Percentiles rank a stretch among this genome's conserved stretches.
Evolutionary conservation across 2,888 invertebrate species (phyloP).

Genomic region (Nephrotoma guestfalica): DNA sequence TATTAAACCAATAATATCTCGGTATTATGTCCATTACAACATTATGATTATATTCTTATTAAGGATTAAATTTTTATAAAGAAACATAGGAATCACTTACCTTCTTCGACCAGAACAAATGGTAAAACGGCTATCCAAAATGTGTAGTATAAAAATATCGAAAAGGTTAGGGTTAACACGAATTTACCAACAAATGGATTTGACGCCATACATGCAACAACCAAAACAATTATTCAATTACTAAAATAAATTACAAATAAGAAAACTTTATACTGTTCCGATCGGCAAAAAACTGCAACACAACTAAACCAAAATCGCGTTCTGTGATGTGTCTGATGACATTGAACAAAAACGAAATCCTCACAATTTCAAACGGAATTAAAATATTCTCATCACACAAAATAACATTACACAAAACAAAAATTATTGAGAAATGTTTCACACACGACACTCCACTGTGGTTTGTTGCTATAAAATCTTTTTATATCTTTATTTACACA

Average conservation of each 20-base stretch:
- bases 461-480: not conserved
- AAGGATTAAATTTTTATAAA: not conserved
- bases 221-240: not conserved
- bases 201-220: conserved; percentile 34
- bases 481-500: not conserved
- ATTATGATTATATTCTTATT: no score
- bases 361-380: not conserved
- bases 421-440: not conserved
- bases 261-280: not conserved
- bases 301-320: not conserved
- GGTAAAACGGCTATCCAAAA: conserved; percentile 54
- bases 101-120: conserved; percentile 45
- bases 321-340: not conserved
- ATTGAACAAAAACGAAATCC: not conserved
- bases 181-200: conserved; percentile 44
- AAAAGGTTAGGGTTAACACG: conserved; percentile 37
- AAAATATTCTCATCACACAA: not conserved
- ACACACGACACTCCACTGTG: not conserved
- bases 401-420: not conserved
- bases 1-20: no score
- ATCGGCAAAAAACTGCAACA: not conserved
- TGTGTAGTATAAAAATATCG: conserved; percentile 41
- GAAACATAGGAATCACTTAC: conserved; percentile 27
- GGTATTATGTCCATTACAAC: no score
- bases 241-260: not conserved